A percentile compares a stretch with the other conserved stretches of the same genome.
Conservation (phyloP, 2,888 invertebrate species). For the Cosmia trapezina region DNA sequence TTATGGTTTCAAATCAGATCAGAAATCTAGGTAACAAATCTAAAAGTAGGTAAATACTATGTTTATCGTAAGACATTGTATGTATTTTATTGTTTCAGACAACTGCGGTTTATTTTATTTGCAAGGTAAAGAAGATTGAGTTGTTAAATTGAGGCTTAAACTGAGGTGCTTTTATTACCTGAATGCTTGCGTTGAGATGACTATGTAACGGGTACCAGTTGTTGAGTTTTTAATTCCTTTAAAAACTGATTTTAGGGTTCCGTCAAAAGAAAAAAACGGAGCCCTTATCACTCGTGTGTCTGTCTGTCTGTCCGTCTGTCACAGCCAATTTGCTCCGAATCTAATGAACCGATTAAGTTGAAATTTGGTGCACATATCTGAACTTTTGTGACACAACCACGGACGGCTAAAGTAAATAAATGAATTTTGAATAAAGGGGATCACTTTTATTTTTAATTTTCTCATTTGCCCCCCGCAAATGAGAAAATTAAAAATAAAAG, state of each 20-base stretch:
- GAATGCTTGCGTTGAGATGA: background rate
- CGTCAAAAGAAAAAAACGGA: too few relatives aligned
- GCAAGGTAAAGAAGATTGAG: slow-evolving; percentile 2
- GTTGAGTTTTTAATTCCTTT: background rate
- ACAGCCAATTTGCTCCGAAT: too few relatives aligned
- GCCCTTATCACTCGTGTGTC: too few relatives aligned
- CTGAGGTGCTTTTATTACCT: background rate
- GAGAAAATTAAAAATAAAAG: too few relatives aligned
- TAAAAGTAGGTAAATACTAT: background rate
- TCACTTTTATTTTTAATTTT: too few relatives aligned
- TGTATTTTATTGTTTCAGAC: slow-evolving; percentile 16
- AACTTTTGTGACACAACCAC: too few relatives aligned
- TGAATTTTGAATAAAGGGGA: too few relatives aligned
- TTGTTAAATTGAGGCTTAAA: slow-evolving; percentile 8
- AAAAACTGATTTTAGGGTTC: background rate
- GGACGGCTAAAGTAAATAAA: too few relatives aligned
- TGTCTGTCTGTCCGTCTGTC: too few relatives aligned
- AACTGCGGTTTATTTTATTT: background rate
- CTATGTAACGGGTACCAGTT: background rate
- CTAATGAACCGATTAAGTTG: too few relatives aligned
- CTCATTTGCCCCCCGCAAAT: too few relatives aligned
- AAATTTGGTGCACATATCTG: too few relatives aligned
- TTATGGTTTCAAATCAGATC: slow-evolving; percentile 29
- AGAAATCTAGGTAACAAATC: background rate
- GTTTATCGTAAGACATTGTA: slow-evolving; percentile 16